These are phyloP conservation scores for Cynoglossus semilaevis DNA, from an alignment of 2,113 vertebrate species.

Conservation along the genomic window DNA sequence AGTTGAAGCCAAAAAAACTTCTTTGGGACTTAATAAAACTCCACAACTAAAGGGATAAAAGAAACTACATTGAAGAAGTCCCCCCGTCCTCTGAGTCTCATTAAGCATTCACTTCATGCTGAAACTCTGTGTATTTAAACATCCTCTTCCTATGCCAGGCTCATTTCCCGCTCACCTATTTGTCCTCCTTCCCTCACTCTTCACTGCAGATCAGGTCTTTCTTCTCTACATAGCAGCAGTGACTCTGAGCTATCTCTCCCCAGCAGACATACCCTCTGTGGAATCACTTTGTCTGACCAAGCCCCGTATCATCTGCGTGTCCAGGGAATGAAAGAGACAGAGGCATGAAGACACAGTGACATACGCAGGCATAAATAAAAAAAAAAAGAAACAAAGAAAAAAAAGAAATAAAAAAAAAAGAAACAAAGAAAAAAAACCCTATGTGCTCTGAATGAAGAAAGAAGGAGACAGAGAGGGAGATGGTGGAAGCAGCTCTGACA, in stretches of 20 bases:
- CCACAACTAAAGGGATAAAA: slow-evolving; percentile 40
- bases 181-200: slow-evolving; percentile 7
- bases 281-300: slow-evolving; percentile 71
- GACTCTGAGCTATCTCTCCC: slow-evolving; percentile 70
- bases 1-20: slow-evolving; percentile 45
- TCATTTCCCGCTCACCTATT: slow-evolving; percentile 2
- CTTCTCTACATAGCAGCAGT: slow-evolving; percentile 58
- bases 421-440: no score
- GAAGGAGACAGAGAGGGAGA: slow-evolving; percentile 12
- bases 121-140: slow-evolving; percentile 25
- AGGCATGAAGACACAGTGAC: slow-evolving; percentile 11
- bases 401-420: no score
- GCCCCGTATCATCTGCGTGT: slow-evolving; percentile 69
- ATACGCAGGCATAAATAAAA: background rate
- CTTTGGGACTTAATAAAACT: slow-evolving; percentile 52
- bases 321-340: slow-evolving; percentile 39
- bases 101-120: slow-evolving; percentile 22
- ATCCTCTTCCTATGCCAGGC: slow-evolving; percentile 22
- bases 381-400: background rate
- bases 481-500: background rate
- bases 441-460: no score
- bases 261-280: slow-evolving; percentile 62
- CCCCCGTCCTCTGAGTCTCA: slow-evolving; percentile 35
- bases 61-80: slow-evolving; percentile 43
- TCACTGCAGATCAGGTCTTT: slow-evolving; percentile 20